These are phyloP conservation scores for Scaptomyza parva DNA, from an alignment of 2,888 invertebrate genomes.

Conservation along the genomic window DNA sequence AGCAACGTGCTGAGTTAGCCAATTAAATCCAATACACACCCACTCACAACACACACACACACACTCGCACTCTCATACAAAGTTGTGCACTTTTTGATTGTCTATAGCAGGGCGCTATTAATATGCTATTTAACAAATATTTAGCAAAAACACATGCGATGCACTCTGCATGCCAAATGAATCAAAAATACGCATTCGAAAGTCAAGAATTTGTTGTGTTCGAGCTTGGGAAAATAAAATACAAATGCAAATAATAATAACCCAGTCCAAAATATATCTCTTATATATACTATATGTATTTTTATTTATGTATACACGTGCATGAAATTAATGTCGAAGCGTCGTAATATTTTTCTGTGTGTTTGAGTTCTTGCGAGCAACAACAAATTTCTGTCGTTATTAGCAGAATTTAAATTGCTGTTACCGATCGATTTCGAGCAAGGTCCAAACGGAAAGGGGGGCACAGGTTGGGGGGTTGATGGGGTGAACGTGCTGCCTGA, in stretches of 20 bases:
- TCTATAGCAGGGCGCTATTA: constrained; percentile 79
- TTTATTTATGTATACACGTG: constrained; percentile 58
- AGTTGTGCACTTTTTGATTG: constrained; percentile 37
- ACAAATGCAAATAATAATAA: too few species aligned
- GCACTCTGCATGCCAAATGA: constrained; percentile 73
- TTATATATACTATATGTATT: constrained; percentile 2
- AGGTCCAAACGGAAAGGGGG: background rate
- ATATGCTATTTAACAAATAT: constrained; percentile 84
- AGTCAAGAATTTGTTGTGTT: constrained; percentile 71
- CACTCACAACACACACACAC: constrained; percentile 2
- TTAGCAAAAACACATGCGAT: constrained; percentile 78
- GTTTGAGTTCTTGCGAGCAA: constrained; percentile 54
- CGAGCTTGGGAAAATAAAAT: constrained; percentile 82
- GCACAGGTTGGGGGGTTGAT: background rate
- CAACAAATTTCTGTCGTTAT: constrained; percentile 70
- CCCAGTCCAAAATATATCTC: constrained; percentile 14
- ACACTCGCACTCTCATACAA: constrained; percentile 17
- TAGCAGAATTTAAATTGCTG: constrained; percentile 80
- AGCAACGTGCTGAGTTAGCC: constrained; percentile 20
- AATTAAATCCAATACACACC: constrained; percentile 23
- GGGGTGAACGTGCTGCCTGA: constrained; percentile 30
- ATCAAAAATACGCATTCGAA: constrained; percentile 41
- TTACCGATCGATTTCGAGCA: constrained; percentile 71
- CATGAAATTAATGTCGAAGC: constrained; percentile 68
- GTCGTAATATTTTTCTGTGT: constrained; percentile 52